phyloP scores from a whole-genome alignment of 2,888 invertebrate species.

The Volucella bombylans region DNA sequence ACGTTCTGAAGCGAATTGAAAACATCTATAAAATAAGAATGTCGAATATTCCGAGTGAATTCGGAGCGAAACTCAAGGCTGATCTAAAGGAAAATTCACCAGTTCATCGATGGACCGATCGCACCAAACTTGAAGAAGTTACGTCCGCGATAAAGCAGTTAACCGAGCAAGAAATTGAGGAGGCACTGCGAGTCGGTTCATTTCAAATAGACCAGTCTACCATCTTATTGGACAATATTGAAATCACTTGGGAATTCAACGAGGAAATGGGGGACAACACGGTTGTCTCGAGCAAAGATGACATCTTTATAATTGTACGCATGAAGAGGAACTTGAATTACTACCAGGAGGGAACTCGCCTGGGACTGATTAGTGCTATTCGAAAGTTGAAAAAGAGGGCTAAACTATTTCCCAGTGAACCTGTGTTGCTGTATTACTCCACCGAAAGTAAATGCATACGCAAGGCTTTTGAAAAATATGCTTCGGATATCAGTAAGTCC shows the following conservation, averaged over 20 bases:
- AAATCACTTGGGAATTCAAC: slow-evolving; percentile 6
- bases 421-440: slow-evolving; percentile 89
- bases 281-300: slow-evolving; percentile 6
- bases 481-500: neutral
- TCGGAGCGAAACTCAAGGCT: slow-evolving; percentile 23
- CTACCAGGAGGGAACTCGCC: slow-evolving; percentile 92
- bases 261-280: slow-evolving; percentile 11
- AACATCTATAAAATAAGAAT: slow-evolving; percentile 26
- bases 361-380: slow-evolving; percentile 95
- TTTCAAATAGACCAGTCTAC: neutral
- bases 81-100: slow-evolving; percentile 11
- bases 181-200: neutral
- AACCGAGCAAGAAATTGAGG: slow-evolving; percentile 14
- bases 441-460: slow-evolving; percentile 33
- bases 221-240: slow-evolving; percentile 23
- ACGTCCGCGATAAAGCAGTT: neutral
- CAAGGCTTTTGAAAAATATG: slow-evolving; percentile 34
- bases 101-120: neutral
- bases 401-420: slow-evolving; percentile 92
- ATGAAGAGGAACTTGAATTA: slow-evolving; percentile 86
- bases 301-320: slow-evolving; percentile 90
- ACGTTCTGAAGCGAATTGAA: slow-evolving; percentile 7
- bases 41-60: neutral
- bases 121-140: slow-evolving; percentile 17
- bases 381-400: slow-evolving; percentile 96